Evolutionary conservation across 2,113 vertebrate species (phyloP), one percentile per base, ranked within the genome.

Genomic region (Manacus vitellinus): DNA sequence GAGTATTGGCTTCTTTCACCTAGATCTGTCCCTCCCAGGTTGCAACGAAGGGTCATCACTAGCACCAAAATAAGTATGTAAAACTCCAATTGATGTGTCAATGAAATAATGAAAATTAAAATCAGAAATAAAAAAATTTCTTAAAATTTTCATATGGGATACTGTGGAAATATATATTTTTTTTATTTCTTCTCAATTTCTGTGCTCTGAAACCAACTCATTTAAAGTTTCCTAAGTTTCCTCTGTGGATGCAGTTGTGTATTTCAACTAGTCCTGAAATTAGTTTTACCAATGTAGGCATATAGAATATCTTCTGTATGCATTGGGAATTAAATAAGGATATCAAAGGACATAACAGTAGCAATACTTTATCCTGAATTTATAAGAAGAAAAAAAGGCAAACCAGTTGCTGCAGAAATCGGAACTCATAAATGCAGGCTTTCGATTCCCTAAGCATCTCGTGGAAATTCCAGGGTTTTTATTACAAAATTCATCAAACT

Each of bases 331-430:
- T 92, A 80, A 94, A 76, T n/a, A 79, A 88, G 39, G 17, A 37
- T 81, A 76, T 79, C 39, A 92, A 72, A 66, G 31, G 19, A 78
- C 35, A 16, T 66, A n/a, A 62, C 41, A 87, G 74, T 20, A 76
- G 49, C 54, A 82, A 37, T 92, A 52, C 74, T 89, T 89, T 74
- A 62, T 85, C 54, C 66, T 92, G 56, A 79, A 75, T 77, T 90
- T 56, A 27, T 43, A 74, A 80, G 59, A 92, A 70, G 55, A 62
- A 79, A 72, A 70, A 85, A 54, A 14, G 14, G 23, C 12, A 39
- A 94, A 37, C 55, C 31, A 41, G 16, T 85, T 86, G 27, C 49
- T 82, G 55, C 71, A 83, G 82, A 73, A 90, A 62, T 70, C 37
- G 30, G 56, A 84, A 90, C 41, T 86, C 65, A 35, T 63, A 88